Evolutionary conservation across 2,888 invertebrate genomes (phyloP).

Genomic region (Drosophila robusta): DNA sequence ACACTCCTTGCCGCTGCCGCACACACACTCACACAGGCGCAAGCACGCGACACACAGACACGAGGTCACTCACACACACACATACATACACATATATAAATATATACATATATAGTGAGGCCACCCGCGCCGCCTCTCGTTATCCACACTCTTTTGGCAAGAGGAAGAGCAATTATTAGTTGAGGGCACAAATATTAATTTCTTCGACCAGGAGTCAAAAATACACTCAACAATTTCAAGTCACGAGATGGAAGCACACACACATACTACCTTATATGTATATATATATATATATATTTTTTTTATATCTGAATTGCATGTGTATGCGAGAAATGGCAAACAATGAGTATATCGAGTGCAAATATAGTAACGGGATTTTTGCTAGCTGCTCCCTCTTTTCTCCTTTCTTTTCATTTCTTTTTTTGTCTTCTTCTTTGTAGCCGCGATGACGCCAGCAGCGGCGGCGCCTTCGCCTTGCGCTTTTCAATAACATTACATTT

Average conservation of each 20-base stretch:
- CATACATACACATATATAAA: conserved; percentile 25
- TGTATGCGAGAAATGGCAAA: conserved; percentile 47
- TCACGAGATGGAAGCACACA: conserved; percentile 60
- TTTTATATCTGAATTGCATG: conserved; percentile 4
- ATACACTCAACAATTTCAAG: conserved; percentile 60
- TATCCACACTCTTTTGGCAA: conserved; percentile 17
- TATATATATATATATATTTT: background rate
- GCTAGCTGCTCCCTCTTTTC: conserved; percentile 59
- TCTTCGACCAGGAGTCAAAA: conserved; percentile 61
- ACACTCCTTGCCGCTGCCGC: conserved; percentile 76
- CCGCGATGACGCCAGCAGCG: conserved; percentile 73
- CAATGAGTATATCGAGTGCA: conserved; percentile 56
- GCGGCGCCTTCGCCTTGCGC: conserved; percentile 66
- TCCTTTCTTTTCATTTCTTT: conserved; percentile 29
- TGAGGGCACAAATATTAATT: conserved; percentile 60
- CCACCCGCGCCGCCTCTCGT: conserved; percentile 36
- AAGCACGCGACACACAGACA: conserved; percentile 74
- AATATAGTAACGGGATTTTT: conserved; percentile 61
- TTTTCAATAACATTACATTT: conserved; percentile 80
- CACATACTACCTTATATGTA: background rate
- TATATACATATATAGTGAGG: conserved; percentile 7
- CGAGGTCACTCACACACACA: conserved; percentile 73
- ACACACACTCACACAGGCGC: conserved; percentile 39
- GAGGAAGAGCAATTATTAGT: conserved; percentile 66
- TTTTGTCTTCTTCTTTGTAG: conserved; percentile 53